Base-by-base conservation (phyloP, 2,797 vertebrate species). In the Periparus ater region DNA sequence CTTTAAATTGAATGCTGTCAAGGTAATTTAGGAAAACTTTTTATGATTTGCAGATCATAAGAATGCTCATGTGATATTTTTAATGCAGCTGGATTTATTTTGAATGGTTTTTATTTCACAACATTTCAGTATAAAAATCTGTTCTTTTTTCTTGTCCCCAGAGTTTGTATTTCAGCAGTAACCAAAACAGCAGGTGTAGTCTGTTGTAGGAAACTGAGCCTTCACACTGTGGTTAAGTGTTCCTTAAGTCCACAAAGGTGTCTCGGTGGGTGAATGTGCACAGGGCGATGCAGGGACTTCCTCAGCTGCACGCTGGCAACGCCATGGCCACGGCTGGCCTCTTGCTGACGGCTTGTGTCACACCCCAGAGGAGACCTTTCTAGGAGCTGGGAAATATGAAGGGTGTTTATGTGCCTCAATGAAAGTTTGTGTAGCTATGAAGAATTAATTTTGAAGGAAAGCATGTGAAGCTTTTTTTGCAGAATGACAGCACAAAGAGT, bases 1-100 rank as follows among this genome's bases (percentile, higher is more conserved):
- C 94, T 96, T 94, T 57, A 93, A 97, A 94, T 73, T 96, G 66
- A 81, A 93, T 96, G 88, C 90, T 74, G 94, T 95, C 74, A 93
- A 71, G 66, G 40, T 96, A 88, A 36, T 66, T 67, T 81, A 84
- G 93, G 72, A 75, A 79, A 77, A 42, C 9, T 17, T 51, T 66
- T 97, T 93, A 68, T 86, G 86, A 93, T 90, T 45, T 92, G 42
- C 32, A 86, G 71, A 75, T 96, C 78, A 70, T 90, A 88, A 95
- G 91, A 91, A 94, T 75, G 85, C 86, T 94, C 82, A 82, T 74
- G 47, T 67, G 83, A 40, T 95, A 88, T 57, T 90, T 89, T 53
- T 50, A 86, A 5, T 61, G 74, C 80, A 91, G 67, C 63, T 92
- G 79, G 57, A 74, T 90, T 95, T 94, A 85, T 84, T 95, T 91